Evolutionary conservation across 2,888 invertebrate species (phyloP), one percentile per base, ranked within the genome.

Genomic region (Eilema depressum): DNA sequence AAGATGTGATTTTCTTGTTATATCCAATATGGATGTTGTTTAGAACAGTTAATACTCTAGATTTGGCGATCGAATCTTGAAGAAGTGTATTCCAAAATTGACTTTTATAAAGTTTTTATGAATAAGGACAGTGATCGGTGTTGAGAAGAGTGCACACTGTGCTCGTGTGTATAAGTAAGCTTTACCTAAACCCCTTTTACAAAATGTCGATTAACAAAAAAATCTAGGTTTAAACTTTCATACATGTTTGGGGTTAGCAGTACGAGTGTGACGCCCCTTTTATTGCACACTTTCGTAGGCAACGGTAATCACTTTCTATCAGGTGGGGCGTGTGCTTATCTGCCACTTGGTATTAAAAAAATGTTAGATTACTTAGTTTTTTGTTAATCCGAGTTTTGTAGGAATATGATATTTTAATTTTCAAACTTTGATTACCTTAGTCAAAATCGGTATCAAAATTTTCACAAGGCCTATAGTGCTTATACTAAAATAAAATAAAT

Each of bases 41-140:
- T 63, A 66, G 68, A 78, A 68, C 81, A 63, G 74, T 76, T 61
- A 81, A 82, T 82, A 80, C 80, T 80, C 79, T 75, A 17, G 41
- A 56, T 68, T 68, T 26, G 68, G 64, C 53, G n/a, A n/a, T 28
- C 26, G 28, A 59, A 17, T 59, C 28, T 28, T 25, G 25, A 23
- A 26, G 53, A n/a, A 53, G n/a, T 53, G n/a, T 53, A 10, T 20
- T 53, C 10, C 10, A 53, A n/a, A 0, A 53, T 53, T 53, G n/a
- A 53, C 53, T 53, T 47, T 47, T 53, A 53, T 20, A 53, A 53
- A 53, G 53, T 53, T 53, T 53, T n/a, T 53, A 53, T n/a, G 10
- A 8, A 53, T 20, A 47, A 20, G 47, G 53, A n/a, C 53, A 47
- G 47, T 47, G 47, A 20, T 47, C 53, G 53, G 53, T 53, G 20